phyloP scores from a whole-genome alignment of 2,797 vertebrate species.

The Botia kubotai region DNA sequence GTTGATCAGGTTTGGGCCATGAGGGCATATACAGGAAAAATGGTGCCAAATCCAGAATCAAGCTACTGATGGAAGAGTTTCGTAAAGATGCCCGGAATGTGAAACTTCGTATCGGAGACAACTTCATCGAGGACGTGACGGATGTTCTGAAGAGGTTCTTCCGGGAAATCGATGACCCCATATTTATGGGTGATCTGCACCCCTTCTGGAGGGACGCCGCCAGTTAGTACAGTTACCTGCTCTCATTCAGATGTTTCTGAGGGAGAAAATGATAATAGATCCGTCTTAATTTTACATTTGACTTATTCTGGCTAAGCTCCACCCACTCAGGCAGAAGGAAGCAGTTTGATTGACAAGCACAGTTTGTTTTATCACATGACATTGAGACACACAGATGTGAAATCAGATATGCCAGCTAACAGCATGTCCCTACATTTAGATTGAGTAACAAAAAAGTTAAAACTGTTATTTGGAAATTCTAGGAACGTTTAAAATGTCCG shows the following conservation, averaged over 20 bases:
- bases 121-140: conserved; percentile 96
- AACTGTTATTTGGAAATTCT: no score
- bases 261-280: background rate
- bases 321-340: no score
- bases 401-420: no score
- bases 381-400: no score
- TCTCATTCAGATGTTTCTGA: background rate
- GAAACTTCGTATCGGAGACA: conserved; percentile 91
- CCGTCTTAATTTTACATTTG: background rate
- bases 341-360: no score
- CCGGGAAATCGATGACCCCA: conserved; percentile 90
- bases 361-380: no score
- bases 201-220: conserved; percentile 91
- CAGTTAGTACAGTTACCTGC: conserved; percentile 70
- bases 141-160: conserved; percentile 97
- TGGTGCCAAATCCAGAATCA: conserved; percentile 92
- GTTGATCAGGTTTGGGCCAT: conserved; percentile 84
- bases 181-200: conserved; percentile 90
- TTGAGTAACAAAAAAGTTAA: no score
- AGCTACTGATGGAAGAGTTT: conserved; percentile 94
- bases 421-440: no score
- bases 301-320: no score
- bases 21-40: conserved; percentile 98
- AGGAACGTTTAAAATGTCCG: no score
- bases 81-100: conserved; percentile 92